Percentiles rank a stretch among this genome's conserved stretches.
phyloP scores from a whole-genome alignment of 2,797 vertebrate species.

The Petrocephalus schoutedeni region DNA sequence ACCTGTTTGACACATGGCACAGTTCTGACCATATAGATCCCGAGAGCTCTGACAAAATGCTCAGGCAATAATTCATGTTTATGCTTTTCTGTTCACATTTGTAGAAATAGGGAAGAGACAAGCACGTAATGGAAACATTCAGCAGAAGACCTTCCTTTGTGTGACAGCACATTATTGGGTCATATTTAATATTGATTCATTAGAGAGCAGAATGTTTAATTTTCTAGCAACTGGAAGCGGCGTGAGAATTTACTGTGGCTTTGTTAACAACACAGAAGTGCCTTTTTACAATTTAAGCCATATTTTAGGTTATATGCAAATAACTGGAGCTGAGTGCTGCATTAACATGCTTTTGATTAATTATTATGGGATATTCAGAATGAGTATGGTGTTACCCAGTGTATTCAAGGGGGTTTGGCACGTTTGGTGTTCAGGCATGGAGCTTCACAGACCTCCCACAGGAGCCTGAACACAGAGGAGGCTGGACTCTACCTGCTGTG shows the following conservation, averaged over 20 bases:
- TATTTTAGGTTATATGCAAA: background rate
- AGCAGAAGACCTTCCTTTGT: background rate
- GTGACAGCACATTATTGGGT: background rate
- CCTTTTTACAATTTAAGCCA: background rate
- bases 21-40: background rate
- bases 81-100: background rate
- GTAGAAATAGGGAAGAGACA: background rate
- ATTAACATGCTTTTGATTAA: background rate
- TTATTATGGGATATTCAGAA: constrained; percentile 5
- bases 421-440: background rate
- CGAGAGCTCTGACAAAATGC: background rate
- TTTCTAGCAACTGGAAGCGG: background rate
- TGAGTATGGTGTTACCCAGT: background rate
- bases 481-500: background rate
- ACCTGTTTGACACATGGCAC: background rate
- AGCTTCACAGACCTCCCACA: background rate
- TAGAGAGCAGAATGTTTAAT: background rate
- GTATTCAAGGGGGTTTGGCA: background rate
- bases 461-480: background rate
- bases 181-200: background rate
- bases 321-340: background rate
- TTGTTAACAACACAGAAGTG: background rate
- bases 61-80: background rate
- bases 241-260: background rate
- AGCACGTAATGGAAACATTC: background rate